These are phyloP conservation scores for Amblyornis subalaris DNA, from an alignment of 2,113 vertebrate species.

Conservation along the genomic window DNA sequence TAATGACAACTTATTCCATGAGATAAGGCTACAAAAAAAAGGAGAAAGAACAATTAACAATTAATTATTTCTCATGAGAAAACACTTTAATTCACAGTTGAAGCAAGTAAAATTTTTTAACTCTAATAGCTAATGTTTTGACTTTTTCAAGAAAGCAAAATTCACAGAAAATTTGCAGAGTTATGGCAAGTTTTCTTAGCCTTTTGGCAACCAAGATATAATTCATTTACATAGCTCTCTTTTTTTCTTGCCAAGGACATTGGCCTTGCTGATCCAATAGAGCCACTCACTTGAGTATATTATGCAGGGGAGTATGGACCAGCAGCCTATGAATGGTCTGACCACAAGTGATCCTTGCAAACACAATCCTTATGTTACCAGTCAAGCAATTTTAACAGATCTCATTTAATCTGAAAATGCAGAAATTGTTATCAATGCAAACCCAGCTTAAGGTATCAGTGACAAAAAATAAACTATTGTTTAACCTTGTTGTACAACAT, in stretches of 20 bases:
- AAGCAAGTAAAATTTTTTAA: slow-evolving; percentile 18
- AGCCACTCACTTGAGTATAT: not conserved
- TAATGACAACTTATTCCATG: not conserved
- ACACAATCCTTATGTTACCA: not conserved
- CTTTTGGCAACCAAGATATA: slow-evolving; percentile 9
- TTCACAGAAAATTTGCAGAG: not conserved
- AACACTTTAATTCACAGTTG: not conserved
- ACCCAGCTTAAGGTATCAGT: not conserved
- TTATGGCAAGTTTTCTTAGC: not conserved
- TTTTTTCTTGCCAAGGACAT: not conserved
- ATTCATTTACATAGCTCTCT: not conserved
- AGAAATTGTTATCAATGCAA: not conserved
- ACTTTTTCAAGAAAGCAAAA: slow-evolving; percentile 21
- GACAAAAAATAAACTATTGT: not conserved
- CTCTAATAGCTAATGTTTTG: not conserved
- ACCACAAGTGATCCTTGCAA: not conserved
- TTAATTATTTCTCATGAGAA: not conserved
- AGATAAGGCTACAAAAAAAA: not conserved
- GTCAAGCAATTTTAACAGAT: not conserved
- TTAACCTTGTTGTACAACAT: not conserved
- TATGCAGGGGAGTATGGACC: not conserved
- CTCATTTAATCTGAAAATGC: not conserved
- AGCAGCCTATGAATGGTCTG: not conserved
- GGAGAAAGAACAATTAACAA: slow-evolving; percentile 2
- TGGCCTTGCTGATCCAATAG: not conserved